phyloP scores from a whole-genome alignment of 1,140 invertebrate genomes.

The Brachionus calyciflorus region DNA sequence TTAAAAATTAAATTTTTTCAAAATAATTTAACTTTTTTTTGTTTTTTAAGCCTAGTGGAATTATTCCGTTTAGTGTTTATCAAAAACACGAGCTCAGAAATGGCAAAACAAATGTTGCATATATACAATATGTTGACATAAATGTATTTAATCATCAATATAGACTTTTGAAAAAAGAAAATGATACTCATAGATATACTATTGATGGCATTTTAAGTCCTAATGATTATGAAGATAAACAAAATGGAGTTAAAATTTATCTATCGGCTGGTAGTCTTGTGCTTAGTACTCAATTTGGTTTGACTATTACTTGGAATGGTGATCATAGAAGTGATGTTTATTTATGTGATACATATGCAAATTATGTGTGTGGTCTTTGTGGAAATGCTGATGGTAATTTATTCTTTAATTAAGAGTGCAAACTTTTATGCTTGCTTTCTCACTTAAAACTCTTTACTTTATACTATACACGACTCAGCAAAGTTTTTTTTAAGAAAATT shows the following conservation, averaged over 20 bases:
- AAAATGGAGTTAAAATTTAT: not conserved
- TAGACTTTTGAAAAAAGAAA: constrained; percentile 7
- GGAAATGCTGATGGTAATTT: constrained; percentile 47
- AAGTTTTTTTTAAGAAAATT: too few relatives aligned
- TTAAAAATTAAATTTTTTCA: not conserved
- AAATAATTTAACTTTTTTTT: not conserved
- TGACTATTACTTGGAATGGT: constrained; percentile 25
- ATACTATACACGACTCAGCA: too few relatives aligned
- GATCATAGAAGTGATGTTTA: constrained; percentile 1
- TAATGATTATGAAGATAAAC: not conserved
- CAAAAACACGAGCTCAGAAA: constrained; percentile 42
- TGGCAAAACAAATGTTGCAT: not conserved
- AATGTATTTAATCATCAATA: constrained; percentile 15
- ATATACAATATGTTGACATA: constrained; percentile 31
- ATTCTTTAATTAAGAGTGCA: too few relatives aligned
- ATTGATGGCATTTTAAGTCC: not conserved
- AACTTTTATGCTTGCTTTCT: too few relatives aligned
- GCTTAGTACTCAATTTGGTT: constrained; percentile 35
- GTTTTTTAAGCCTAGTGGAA: not conserved
- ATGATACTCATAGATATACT: not conserved
- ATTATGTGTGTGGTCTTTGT: constrained; percentile 32
- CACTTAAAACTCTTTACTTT: too few relatives aligned
- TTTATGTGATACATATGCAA: constrained; percentile 28
- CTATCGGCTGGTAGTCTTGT: not conserved
- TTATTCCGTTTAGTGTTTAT: constrained; percentile 29